Evolutionary conservation across 2,113 vertebrate species (phyloP).

Genomic region (Clarias macrocephalus): DNA sequence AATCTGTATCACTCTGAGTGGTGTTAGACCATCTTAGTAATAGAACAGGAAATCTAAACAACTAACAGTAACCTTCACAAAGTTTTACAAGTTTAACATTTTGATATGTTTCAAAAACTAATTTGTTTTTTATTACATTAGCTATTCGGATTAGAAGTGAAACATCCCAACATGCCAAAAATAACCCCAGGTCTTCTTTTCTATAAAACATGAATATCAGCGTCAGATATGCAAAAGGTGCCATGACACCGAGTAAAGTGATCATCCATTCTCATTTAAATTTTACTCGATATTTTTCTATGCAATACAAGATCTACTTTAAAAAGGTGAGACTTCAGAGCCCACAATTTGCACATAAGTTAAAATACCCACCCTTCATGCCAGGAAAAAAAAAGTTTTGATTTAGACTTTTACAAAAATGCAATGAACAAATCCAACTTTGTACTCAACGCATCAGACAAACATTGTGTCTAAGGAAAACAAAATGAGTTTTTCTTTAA

Average conservation of each 20-base stretch:
- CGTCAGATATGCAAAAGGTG: neutral
- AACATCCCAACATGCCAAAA: neutral
- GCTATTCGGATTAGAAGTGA: neutral
- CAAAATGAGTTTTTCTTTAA: neutral
- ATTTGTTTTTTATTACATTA: neutral
- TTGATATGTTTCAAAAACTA: neutral
- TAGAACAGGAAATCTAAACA: neutral
- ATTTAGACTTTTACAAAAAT: neutral
- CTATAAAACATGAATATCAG: neutral
- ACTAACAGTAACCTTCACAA: neutral
- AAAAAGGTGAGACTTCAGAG: neutral
- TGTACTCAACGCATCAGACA: neutral
- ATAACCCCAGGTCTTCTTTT: neutral
- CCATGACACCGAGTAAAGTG: neutral
- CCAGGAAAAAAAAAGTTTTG: neutral
- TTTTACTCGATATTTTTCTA: neutral
- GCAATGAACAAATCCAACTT: neutral
- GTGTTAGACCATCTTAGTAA: neutral
- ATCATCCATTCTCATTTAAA: neutral
- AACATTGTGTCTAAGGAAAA: neutral
- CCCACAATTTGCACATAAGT: neutral
- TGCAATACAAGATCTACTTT: neutral
- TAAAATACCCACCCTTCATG: neutral
- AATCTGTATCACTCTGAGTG: conserved; percentile 47
- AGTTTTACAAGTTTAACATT: neutral